These are phyloP conservation scores for Coecobrya sp. DNA, from an alignment of 2,888 invertebrate genomes.

Conservation along the genomic window DNA sequence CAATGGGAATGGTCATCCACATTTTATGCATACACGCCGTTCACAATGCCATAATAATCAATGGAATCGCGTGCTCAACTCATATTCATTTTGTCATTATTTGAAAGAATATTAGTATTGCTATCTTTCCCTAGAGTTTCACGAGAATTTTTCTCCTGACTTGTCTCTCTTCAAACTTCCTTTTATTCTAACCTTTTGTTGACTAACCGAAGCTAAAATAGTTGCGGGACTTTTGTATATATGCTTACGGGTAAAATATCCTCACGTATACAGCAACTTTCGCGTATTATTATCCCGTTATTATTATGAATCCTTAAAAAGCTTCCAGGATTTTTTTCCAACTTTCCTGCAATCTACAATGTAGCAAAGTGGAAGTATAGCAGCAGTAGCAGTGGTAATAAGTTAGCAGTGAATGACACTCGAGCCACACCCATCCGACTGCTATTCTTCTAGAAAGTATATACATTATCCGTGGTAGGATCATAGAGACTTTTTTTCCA, in stretches of 20 bases:
- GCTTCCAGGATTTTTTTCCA: constrained; percentile 35
- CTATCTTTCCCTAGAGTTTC: constrained; percentile 47
- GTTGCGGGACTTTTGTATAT: constrained; percentile 14
- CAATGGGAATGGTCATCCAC: constrained; percentile 5
- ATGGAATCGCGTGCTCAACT: constrained; percentile 60
- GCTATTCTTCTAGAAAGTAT: constrained; percentile 30
- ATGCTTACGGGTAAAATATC: not conserved
- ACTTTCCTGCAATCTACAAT: constrained; percentile 33
- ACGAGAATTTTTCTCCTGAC: not conserved
- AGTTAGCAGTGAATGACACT: constrained; percentile 69
- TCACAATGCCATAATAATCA: constrained; percentile 35
- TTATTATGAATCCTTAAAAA: constrained; percentile 63
- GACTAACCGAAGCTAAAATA: constrained; percentile 7
- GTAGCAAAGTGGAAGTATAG: not conserved
- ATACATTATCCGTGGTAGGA: not conserved
- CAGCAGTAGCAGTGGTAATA: constrained; percentile 22
- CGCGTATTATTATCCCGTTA: not conserved
- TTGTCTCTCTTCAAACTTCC: not conserved
- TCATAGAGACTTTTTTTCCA: not conserved
- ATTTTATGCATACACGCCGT: constrained; percentile 2
- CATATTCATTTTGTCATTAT: constrained; percentile 66
- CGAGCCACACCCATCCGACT: constrained; percentile 60
- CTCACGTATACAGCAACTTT: not conserved
- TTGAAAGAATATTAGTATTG: constrained; percentile 59
- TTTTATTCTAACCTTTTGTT: constrained; percentile 27